Percentiles rank a stretch among this genome's conserved stretches.
Evolutionary conservation across 2,113 vertebrate species (phyloP).

Genomic region (Ceuthmochares aereus): DNA sequence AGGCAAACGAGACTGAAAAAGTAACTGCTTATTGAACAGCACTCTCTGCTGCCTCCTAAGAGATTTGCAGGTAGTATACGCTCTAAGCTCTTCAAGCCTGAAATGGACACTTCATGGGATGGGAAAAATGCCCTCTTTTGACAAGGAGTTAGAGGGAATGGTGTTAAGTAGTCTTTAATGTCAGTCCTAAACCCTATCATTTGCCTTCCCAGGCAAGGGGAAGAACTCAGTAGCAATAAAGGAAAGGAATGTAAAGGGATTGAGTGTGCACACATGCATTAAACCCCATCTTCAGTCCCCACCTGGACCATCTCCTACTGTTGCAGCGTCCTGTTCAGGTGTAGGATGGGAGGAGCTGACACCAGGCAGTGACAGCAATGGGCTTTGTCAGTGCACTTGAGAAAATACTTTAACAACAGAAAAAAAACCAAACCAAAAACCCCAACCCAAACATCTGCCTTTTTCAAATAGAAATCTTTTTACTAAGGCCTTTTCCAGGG

Average conservation of each 20-base stretch:
- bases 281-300: neutral
- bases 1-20: neutral
- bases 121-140: neutral
- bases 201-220: neutral
- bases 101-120: accelerated
- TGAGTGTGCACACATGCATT: too few relatives aligned
- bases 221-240: neutral
- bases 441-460: neutral
- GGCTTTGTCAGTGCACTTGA: neutral
- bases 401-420: neutral
- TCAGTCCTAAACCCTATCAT: neutral
- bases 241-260: neutral
- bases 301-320: neutral
- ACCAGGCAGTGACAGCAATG: accelerated
- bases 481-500: neutral
- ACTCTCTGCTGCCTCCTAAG: conserved; percentile 51
- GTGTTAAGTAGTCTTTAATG: neutral
- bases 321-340: neutral
- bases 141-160: neutral
- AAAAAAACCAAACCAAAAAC: accelerated
- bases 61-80: neutral
- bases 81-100: neutral
- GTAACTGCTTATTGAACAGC: conserved; percentile 32
- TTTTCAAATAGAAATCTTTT: neutral
- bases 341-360: neutral